Conservation (phyloP, 2,797 vertebrate species). For the Gallinago solitaria region DNA sequence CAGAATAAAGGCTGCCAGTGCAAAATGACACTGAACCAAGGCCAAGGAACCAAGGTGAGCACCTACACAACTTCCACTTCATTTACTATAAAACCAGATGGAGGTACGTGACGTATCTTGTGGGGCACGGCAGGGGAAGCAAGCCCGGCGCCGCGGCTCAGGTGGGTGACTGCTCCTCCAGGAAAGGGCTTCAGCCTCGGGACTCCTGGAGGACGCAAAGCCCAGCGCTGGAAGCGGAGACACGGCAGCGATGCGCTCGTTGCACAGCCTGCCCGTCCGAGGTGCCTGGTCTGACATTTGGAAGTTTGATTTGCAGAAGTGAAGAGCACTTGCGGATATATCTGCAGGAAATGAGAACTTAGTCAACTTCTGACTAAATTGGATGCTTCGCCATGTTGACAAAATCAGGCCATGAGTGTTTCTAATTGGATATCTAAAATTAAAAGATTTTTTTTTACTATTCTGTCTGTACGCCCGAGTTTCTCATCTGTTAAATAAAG, state of each 20-base stretch:
- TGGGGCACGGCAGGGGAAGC: rapidly evolving
- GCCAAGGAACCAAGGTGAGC: not conserved
- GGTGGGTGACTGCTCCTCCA: not conserved
- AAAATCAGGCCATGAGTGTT: slow-evolving; percentile 24
- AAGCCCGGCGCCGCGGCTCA: rapidly evolving
- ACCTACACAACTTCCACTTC: not conserved
- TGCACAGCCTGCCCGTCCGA: not conserved
- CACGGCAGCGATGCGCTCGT: rapidly evolving
- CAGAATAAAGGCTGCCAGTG: not conserved
- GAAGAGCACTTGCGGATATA: not conserved
- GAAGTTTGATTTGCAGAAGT: not conserved
- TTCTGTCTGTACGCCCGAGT: not conserved
- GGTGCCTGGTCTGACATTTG: not conserved
- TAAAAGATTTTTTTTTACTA: not conserved
- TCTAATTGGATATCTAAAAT: slow-evolving; percentile 26
- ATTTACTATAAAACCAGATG: not conserved
- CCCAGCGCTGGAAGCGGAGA: not conserved
- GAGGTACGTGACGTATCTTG: not conserved
- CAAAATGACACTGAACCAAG: not conserved
- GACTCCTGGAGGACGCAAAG: not conserved
- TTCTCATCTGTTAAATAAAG: slow-evolving; percentile 14
- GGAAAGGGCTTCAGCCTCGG: not conserved
- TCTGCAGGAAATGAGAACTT: not conserved
- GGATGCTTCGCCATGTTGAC: not conserved
- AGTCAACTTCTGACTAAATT: not conserved